Percentiles rank a stretch among this genome's conserved stretches.
phyloP scores from a whole-genome alignment of 1,140 invertebrate genomes.

The Helicoverpa zea region DNA sequence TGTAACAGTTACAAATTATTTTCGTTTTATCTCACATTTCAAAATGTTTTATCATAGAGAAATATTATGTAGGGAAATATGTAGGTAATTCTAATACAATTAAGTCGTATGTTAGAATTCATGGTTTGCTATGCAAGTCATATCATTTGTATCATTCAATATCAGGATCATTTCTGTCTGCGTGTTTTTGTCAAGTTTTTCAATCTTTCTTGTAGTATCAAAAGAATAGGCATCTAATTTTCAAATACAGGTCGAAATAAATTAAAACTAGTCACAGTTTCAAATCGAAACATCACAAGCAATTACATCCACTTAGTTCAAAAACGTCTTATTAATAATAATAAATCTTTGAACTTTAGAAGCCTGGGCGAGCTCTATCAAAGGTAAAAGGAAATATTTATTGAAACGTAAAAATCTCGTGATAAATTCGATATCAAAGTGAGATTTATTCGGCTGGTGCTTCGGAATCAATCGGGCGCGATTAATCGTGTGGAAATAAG shows the following conservation, averaged over 20 bases:
- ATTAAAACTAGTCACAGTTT: background rate
- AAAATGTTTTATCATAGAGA: no score
- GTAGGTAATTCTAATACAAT: no score
- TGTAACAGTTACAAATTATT: no score
- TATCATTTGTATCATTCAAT: no score
- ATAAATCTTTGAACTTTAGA: background rate
- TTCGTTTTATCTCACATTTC: no score
- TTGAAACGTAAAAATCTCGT: constrained; percentile 29
- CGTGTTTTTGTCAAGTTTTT: no score
- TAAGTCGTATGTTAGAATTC: no score
- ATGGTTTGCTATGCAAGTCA: no score
- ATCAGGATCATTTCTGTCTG: no score
- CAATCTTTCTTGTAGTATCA: no score
- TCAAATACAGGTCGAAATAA: background rate
- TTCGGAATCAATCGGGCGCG: constrained; percentile 34
- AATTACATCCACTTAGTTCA: background rate
- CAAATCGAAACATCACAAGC: background rate
- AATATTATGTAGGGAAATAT: no score
- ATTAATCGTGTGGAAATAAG: constrained; percentile 51
- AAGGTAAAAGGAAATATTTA: constrained; percentile 18
- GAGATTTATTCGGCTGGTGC: constrained; percentile 40
- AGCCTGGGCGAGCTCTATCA: background rate
- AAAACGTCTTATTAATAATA: background rate
- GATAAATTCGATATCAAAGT: constrained; percentile 45
- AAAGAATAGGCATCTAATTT: background rate